These are phyloP conservation scores for Microdon myrmicae DNA, from an alignment of 2,888 invertebrate species.

Conservation along the genomic window DNA sequence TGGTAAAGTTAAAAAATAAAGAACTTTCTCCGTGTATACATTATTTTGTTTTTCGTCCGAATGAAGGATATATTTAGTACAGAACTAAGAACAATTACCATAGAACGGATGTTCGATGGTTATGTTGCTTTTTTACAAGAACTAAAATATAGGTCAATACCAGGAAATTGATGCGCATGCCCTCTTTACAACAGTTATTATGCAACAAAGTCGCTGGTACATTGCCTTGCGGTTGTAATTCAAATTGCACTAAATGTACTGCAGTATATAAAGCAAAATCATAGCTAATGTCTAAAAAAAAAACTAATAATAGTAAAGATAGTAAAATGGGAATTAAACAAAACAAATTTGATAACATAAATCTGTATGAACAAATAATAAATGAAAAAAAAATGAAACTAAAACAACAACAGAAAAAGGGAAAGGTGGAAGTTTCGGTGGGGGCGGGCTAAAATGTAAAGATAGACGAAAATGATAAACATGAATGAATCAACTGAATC, in stretches of 20 bases:
- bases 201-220: conserved; percentile 44
- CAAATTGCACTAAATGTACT: conserved; percentile 36
- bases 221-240: conserved; percentile 27
- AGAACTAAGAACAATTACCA: conserved; percentile 23
- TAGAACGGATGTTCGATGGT: conserved; percentile 17
- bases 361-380: background rate
- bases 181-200: conserved; percentile 46
- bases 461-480: background rate
- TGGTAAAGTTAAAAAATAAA: no score
- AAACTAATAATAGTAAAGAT: background rate
- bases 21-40: conserved; percentile 13
- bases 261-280: conserved; percentile 8
- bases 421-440: no score
- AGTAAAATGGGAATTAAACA: background rate
- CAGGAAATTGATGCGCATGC: conserved; percentile 51
- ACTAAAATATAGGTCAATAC: conserved; percentile 49
- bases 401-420: conserved; percentile 1
- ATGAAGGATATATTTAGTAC: background rate
- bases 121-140: conserved; percentile 32
- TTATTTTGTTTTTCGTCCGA: conserved; percentile 5
- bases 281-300: conserved; percentile 6
- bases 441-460: conserved; percentile 8
- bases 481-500: no score
- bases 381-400: conserved; percentile 7
- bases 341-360: background rate